Evolutionary conservation across 2,888 invertebrate genomes (phyloP).

Genomic region (Microplitis manilae): DNA sequence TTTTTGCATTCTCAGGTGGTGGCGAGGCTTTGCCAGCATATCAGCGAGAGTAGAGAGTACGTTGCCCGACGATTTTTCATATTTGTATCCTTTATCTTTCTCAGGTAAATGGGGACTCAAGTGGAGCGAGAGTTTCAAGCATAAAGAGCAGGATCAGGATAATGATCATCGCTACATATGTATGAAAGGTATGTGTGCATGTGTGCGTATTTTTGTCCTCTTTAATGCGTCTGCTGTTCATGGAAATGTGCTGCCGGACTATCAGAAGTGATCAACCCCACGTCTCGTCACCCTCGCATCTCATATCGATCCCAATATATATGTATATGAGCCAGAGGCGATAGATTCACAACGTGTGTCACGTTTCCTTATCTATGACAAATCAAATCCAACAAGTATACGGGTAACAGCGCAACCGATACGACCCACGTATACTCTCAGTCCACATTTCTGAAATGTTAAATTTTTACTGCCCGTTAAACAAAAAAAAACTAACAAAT

Average conservation of each 20-base stretch:
- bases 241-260: neutral
- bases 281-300: constrained; percentile 8
- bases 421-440: constrained; percentile 6
- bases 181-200: neutral
- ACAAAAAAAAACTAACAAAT: neutral
- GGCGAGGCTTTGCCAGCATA: neutral
- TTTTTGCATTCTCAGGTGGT: constrained; percentile 15
- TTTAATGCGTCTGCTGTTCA: neutral
- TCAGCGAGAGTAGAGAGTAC: neutral
- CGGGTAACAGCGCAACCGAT: neutral
- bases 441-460: constrained; percentile 22
- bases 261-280: constrained; percentile 19
- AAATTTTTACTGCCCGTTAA: neutral
- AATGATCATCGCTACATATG: neutral
- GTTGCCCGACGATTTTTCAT: constrained; percentile 15
- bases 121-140: neutral
- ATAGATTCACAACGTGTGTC: constrained; percentile 41
- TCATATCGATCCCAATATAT: constrained; percentile 6
- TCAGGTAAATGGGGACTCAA: neutral
- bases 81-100: constrained; percentile 2
- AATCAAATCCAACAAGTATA: constrained; percentile 42
- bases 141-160: constrained; percentile 7
- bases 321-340: neutral
- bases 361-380: constrained; percentile 47
- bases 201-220: neutral